Evolutionary conservation across 2,888 invertebrate genomes (phyloP).

Genomic region (Malthinus flaveolus): DNA sequence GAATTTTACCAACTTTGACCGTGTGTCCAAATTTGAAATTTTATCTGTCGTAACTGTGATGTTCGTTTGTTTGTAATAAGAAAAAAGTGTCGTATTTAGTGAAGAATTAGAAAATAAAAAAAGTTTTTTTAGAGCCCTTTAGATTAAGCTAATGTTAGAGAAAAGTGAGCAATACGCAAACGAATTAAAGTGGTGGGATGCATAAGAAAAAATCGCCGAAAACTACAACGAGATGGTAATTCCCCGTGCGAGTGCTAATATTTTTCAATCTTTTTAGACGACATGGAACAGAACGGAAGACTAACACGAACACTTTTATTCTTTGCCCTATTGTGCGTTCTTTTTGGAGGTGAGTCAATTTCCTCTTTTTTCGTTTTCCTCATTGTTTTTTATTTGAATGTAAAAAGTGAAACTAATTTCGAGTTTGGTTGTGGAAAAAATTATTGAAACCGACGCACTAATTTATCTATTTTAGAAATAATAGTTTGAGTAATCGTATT

Average conservation of each 20-base stretch:
- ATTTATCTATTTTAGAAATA: too few relatives aligned
- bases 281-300: conserved; percentile 39
- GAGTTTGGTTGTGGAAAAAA: too few relatives aligned
- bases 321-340: conserved; percentile 39
- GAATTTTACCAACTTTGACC: neutral
- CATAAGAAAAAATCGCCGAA: conserved; percentile 25
- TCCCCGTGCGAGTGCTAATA: conserved; percentile 33
- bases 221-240: conserved; percentile 29
- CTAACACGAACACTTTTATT: conserved; percentile 40
- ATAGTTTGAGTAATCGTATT: too few relatives aligned
- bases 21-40: neutral
- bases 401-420: conserved; percentile 1
- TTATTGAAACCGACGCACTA: too few relatives aligned
- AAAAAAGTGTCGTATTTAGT: neutral
- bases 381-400: neutral
- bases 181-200: conserved; percentile 23
- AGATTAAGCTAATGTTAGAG: conserved; percentile 17
- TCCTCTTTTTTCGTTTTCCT: conserved; percentile 14
- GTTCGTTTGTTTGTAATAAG: neutral
- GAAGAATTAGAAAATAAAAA: conserved; percentile 3
- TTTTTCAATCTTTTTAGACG: conserved; percentile 33
- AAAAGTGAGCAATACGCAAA: conserved; percentile 19
- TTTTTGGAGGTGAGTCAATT: conserved; percentile 41
- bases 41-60: conserved; percentile 2
- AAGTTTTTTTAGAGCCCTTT: conserved; percentile 8